Percentiles rank a stretch among this genome's conserved stretches.
Conservation (phyloP, 1,140 invertebrate species). For the Melitaea cinxia region DNA sequence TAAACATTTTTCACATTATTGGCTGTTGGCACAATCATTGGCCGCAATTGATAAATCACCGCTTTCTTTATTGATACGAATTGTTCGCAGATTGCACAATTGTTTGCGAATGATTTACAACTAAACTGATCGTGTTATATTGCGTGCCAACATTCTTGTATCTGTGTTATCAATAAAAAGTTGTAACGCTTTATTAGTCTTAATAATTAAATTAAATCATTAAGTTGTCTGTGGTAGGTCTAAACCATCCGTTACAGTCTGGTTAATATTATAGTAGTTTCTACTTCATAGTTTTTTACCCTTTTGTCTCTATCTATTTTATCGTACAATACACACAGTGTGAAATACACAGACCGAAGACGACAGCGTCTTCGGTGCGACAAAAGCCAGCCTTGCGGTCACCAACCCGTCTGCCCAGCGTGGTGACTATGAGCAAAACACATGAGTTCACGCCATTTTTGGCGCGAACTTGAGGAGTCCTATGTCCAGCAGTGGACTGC, state of each 20-base stretch:
- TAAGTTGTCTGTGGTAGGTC: not conserved
- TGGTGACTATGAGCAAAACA: no score
- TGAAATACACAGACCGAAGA: no score
- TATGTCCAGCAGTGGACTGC: no score
- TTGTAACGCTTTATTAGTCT: not conserved
- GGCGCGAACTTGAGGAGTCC: no score
- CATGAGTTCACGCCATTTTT: no score
- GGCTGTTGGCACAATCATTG: not conserved
- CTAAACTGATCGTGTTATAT: not conserved
- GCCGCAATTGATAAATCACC: constrained; percentile 15
- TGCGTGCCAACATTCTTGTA: not conserved
- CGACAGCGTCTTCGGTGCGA: no score
- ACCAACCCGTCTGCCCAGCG: no score
- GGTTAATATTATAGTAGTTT: not conserved
- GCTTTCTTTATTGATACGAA: constrained; percentile 20
- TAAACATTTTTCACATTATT: constrained; percentile 8
- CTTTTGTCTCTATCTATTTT: no score
- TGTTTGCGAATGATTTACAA: constrained; percentile 20
- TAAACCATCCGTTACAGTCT: not conserved
- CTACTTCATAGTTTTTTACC: not conserved
- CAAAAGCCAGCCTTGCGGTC: no score
- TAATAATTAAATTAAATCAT: not conserved
- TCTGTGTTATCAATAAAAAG: constrained; percentile 5
- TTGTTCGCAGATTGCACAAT: constrained; percentile 19
- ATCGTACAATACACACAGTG: no score